Percentiles rank a stretch among this genome's conserved stretches.
phyloP scores from a whole-genome alignment of 2,888 invertebrate genomes.

The Endomychus coccineus region DNA sequence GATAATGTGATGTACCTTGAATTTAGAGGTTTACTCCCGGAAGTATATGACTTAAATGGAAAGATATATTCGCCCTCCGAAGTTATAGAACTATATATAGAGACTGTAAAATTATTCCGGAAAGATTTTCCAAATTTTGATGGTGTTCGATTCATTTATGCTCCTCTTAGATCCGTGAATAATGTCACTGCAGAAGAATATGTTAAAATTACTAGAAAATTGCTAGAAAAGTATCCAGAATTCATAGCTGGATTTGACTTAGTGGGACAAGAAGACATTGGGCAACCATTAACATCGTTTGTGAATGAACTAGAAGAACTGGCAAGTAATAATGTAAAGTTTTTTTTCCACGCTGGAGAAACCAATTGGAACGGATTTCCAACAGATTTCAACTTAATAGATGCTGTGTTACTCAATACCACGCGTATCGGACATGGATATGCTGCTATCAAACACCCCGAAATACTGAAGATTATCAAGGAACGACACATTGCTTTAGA shows the following conservation, averaged over 20 bases:
- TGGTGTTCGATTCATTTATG: conserved; percentile 54
- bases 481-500: conserved; percentile 64
- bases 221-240: conserved; percentile 42
- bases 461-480: conserved; percentile 51
- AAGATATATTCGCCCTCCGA: conserved; percentile 41
- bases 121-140: conserved; percentile 50
- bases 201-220: conserved; percentile 8
- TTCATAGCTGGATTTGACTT: conserved; percentile 73
- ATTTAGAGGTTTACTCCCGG: conserved; percentile 48
- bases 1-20: conserved; percentile 60
- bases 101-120: conserved; percentile 47
- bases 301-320: conserved; percentile 36
- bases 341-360: conserved; percentile 52
- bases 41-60: conserved; percentile 52
- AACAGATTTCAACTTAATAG: conserved; percentile 67
- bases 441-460: conserved; percentile 65
- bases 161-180: conserved; percentile 46
- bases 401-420: conserved; percentile 66
- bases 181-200: conserved; percentile 35
- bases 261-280: conserved; percentile 71
- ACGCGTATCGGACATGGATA: conserved; percentile 75
- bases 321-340: conserved; percentile 18
- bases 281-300: conserved; percentile 56
- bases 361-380: conserved; percentile 75
- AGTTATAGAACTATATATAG: conserved; percentile 45